phyloP scores from a whole-genome alignment of 2,113 vertebrate genomes.

The Parus major region DNA sequence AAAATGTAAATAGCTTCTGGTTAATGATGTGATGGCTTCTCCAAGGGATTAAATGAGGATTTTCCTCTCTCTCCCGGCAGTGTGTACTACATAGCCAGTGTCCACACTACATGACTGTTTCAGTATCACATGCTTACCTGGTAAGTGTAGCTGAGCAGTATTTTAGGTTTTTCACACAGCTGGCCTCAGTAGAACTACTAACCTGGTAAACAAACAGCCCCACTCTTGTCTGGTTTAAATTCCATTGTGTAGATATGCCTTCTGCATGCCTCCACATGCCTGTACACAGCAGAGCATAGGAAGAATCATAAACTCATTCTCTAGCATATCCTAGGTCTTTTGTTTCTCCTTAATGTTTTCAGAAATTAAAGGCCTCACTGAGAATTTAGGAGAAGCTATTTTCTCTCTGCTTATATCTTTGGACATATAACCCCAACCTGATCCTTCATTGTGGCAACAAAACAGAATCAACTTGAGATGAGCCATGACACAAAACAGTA shows the following conservation, averaged over 20 bases:
- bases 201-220: neutral
- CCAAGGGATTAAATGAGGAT: neutral
- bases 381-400: neutral
- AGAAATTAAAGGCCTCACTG: neutral
- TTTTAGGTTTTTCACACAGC: neutral
- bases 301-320: neutral
- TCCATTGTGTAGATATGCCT: neutral
- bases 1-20: neutral
- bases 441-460: neutral
- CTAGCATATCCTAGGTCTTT: neutral
- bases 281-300: neutral
- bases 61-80: neutral
- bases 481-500: neutral
- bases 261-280: neutral
- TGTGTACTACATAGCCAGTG: neutral
- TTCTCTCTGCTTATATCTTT: neutral
- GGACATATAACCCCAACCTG: fast-evolving
- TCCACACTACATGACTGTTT: neutral
- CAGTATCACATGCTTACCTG: neutral
- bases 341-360: neutral
- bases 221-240: neutral
- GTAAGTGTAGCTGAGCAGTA: neutral
- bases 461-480: neutral
- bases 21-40: neutral
- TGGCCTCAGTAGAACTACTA: neutral